These are phyloP conservation scores for Loxodonta africana DNA, from an alignment of 2,113 vertebrate genomes.

Conservation along the genomic window DNA sequence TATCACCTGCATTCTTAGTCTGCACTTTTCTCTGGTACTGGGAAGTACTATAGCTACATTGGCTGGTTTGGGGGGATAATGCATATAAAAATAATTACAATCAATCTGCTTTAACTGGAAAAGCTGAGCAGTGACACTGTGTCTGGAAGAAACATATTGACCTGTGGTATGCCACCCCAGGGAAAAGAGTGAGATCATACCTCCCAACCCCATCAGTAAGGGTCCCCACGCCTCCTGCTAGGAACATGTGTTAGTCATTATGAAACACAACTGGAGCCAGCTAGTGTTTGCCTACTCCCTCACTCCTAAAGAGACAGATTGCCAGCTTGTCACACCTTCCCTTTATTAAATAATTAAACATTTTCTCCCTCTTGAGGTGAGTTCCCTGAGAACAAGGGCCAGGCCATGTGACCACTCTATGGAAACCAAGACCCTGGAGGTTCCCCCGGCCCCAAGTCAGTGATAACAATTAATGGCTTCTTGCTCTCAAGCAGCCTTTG, in stretches of 20 bases:
- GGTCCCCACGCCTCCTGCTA: neutral
- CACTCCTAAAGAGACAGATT: neutral
- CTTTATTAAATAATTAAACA: neutral
- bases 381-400: neutral
- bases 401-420: neutral
- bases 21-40: neutral
- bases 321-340: neutral
- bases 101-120: neutral
- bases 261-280: neutral
- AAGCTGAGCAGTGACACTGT: neutral
- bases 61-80: neutral
- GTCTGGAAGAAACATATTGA: neutral
- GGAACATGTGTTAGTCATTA: neutral
- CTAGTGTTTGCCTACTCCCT: neutral
- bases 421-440: neutral
- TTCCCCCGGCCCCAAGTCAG: neutral
- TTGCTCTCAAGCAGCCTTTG: neutral
- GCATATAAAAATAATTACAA: neutral
- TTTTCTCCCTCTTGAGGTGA: neutral
- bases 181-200: neutral
- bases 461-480: neutral
- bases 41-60: neutral
- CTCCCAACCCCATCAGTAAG: neutral
- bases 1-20: neutral
- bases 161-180: neutral